These are phyloP conservation scores for Ceuthmochares aereus DNA, from an alignment of 2,113 vertebrate species.

Conservation along the genomic window DNA sequence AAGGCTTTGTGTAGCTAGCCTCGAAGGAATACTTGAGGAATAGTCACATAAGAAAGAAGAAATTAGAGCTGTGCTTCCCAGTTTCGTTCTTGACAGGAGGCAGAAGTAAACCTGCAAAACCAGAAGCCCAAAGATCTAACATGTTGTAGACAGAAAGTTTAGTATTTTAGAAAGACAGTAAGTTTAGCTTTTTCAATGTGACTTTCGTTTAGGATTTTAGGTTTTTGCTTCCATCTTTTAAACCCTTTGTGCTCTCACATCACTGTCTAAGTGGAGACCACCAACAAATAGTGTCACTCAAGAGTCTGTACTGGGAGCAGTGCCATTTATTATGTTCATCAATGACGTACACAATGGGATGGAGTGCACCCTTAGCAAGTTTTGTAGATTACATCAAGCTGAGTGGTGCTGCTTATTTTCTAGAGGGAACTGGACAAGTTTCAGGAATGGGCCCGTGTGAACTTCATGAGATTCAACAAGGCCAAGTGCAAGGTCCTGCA, in stretches of 20 bases:
- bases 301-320: accelerated
- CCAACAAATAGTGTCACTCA: background rate
- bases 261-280: background rate
- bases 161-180: background rate
- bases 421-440: background rate
- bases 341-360: background rate
- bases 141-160: background rate
- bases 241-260: background rate
- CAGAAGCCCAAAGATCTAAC: background rate
- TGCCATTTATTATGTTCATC: background rate
- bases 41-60: background rate
- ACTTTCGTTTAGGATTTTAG: background rate
- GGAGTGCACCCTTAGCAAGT: background rate
- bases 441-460: too few species aligned
- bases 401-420: background rate
- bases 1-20: background rate
- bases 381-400: background rate
- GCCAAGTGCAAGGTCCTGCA: too few species aligned
- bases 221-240: background rate
- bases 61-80: background rate
- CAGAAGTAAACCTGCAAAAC: background rate
- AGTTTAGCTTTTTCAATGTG: background rate
- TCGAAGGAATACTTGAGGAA: background rate
- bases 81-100: background rate
- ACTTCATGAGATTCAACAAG: too few species aligned